Percentiles rank a stretch among this genome's conserved stretches.
These are phyloP conservation scores for Pelmatolapia mariae DNA, from an alignment of 2,113 vertebrate genomes.

Conservation along the genomic window DNA sequence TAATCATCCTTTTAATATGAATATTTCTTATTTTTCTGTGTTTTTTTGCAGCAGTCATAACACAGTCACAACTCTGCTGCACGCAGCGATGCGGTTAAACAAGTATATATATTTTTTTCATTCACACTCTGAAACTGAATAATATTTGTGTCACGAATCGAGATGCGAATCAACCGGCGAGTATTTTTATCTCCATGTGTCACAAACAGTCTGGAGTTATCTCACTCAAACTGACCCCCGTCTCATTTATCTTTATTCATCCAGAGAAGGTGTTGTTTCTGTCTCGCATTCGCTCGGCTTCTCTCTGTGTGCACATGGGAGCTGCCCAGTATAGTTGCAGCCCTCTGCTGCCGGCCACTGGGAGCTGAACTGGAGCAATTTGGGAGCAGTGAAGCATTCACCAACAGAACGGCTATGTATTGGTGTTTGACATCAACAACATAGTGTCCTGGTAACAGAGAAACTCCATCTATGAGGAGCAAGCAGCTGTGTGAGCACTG, in stretches of 20 bases:
- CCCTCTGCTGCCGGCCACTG: not conserved
- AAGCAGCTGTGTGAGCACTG: not conserved
- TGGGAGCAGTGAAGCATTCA: not conserved
- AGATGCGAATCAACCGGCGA: not conserved
- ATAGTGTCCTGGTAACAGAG: not conserved
- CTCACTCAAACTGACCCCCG: not conserved
- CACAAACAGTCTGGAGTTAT: not conserved
- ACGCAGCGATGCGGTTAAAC: not conserved
- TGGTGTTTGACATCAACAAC: not conserved
- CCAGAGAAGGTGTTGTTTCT: not conserved
- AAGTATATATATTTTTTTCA: not conserved
- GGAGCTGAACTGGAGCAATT: not conserved
- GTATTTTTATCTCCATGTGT: not conserved
- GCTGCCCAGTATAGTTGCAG: not conserved
- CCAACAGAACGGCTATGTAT: not conserved
- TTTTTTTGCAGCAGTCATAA: not conserved
- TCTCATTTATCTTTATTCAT: not conserved
- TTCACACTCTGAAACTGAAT: not conserved
- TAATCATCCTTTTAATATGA: not conserved
- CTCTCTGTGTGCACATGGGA: slow-evolving; percentile 2
- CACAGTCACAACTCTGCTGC: not conserved
- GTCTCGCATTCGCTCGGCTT: not conserved
- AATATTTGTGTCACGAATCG: not conserved
- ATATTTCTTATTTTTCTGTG: not conserved
- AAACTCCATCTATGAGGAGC: not conserved